phyloP scores from a whole-genome alignment of 2,113 vertebrate species.

The Mesitornis unicolor region DNA sequence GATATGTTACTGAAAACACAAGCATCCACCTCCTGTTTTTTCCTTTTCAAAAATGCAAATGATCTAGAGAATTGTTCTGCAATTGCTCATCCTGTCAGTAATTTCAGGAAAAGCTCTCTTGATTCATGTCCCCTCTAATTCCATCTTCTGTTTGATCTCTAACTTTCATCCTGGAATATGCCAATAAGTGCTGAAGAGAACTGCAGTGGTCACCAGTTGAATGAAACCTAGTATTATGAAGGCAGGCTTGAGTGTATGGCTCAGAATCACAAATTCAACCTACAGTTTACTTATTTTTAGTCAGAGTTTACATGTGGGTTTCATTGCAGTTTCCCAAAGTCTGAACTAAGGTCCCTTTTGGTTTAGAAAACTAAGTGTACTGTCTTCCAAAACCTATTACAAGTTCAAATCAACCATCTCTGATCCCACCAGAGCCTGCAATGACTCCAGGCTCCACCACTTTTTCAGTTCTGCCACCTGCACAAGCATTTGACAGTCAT shows the following conservation, averaged over 20 bases:
- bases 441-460: neutral
- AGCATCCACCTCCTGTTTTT: neutral
- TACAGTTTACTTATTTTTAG: neutral
- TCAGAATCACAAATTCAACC: neutral
- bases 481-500: constrained; percentile 1
- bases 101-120: neutral
- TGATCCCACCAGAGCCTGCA: neutral
- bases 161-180: neutral
- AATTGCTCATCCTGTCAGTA: neutral
- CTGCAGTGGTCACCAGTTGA: neutral
- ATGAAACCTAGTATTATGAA: neutral
- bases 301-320: neutral
- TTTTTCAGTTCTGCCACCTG: constrained; percentile 48
- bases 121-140: neutral
- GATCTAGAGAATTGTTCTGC: neutral
- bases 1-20: neutral
- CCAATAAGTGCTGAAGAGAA: neutral
- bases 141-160: neutral
- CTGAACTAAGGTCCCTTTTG: neutral
- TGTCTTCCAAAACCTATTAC: neutral
- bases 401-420: neutral
- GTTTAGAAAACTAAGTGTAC: neutral
- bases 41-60: neutral
- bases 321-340: neutral
- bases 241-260: neutral